Conservation (phyloP, 2,888 invertebrate genomes). For the Lacanobia wlatinum region DNA sequence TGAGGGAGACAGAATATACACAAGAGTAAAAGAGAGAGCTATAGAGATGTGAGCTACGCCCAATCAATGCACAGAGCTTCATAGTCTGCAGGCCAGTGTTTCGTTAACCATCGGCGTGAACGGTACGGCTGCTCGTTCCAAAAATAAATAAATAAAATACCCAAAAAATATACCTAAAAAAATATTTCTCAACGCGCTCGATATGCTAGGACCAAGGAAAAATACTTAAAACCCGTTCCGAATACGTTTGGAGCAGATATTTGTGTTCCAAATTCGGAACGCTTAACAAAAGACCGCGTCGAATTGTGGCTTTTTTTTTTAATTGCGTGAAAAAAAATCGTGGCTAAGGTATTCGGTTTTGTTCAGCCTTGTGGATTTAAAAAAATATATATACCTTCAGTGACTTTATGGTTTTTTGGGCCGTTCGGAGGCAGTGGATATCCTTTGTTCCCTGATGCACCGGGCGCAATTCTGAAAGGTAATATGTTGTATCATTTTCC, state of each 20-base stretch:
- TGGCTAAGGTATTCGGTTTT: conserved; percentile 32
- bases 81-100: conserved; percentile 86
- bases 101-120: conserved; percentile 74
- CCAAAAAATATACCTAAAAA: conserved; percentile 60
- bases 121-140: conserved; percentile 72
- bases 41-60: conserved; percentile 82
- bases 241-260: conserved; percentile 13
- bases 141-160: conserved; percentile 72
- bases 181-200: conserved; percentile 47
- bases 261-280: conserved; percentile 42
- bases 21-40: conserved; percentile 74
- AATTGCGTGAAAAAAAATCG: conserved; percentile 50
- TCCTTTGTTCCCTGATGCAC: conserved; percentile 68
- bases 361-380: conserved; percentile 45
- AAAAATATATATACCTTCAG: conserved; percentile 6
- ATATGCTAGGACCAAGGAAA: conserved; percentile 38
- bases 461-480: conserved; percentile 61
- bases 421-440: conserved; percentile 18
- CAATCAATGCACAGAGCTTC: conserved; percentile 89
- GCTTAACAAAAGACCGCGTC: conserved; percentile 65
- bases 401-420: conserved; percentile 37
- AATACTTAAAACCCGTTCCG: conserved; percentile 36
- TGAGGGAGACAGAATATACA: conserved; percentile 71
- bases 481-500: conserved; percentile 61
- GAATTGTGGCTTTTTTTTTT: conserved; percentile 67